These are phyloP conservation scores for Sycophila texana DNA, from an alignment of 2,888 invertebrate genomes.

Conservation along the genomic window DNA sequence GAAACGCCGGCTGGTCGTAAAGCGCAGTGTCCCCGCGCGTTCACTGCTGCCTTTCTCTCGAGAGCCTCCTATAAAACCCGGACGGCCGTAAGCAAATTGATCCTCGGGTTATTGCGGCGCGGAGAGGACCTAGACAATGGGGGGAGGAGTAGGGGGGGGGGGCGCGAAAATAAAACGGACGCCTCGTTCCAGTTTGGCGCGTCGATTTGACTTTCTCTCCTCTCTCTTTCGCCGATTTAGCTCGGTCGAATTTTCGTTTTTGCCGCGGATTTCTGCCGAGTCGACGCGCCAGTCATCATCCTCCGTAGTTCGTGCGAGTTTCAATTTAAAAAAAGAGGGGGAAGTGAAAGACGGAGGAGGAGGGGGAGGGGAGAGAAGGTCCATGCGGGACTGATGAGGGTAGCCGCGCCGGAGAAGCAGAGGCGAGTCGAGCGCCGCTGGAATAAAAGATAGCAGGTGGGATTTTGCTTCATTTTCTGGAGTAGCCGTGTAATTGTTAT, in stretches of 20 bases:
- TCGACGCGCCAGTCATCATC: too few relatives aligned
- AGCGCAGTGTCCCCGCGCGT: constrained; percentile 6
- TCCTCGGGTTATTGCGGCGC: not conserved
- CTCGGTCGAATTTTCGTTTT: too few relatives aligned
- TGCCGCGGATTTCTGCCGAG: too few relatives aligned
- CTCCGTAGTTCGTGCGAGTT: too few relatives aligned
- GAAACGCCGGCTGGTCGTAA: constrained; percentile 8
- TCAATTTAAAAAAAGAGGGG: not conserved
- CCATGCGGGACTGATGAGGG: not conserved
- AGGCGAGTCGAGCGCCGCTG: not conserved
- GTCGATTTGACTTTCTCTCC: constrained; percentile 4
- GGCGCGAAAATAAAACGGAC: not conserved
- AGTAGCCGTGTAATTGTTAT: constrained; percentile 28
- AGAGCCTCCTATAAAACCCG: constrained; percentile 27
- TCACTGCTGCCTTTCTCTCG: constrained; percentile 4
- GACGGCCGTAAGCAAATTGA: constrained; percentile 41
- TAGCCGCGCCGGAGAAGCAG: too few relatives aligned
- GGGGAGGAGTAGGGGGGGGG: not conserved
- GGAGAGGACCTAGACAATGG: constrained; percentile 17
- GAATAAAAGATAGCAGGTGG: constrained; percentile 4
- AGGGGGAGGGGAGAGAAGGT: not conserved
- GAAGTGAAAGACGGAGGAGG: not conserved
- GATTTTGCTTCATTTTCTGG: constrained; percentile 28
- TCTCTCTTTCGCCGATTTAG: too few relatives aligned
- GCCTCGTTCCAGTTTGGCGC: constrained; percentile 9